These are phyloP conservation scores for Uropsilus gracilis DNA, from an alignment of 2,113 vertebrate genomes.

Conservation along the genomic window DNA sequence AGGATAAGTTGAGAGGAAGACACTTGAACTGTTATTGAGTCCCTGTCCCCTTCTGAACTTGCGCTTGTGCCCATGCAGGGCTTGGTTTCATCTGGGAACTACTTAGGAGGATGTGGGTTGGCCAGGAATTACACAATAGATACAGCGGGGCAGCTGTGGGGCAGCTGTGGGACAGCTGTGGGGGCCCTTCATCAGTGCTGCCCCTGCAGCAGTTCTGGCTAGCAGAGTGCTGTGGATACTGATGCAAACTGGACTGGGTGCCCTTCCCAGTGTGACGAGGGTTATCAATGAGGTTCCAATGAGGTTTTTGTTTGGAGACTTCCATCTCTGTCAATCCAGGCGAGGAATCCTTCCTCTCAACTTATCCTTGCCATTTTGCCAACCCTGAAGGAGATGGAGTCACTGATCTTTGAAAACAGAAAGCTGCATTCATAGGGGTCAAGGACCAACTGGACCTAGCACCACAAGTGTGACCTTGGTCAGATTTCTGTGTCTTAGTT, in stretches of 20 bases:
- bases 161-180: too few species aligned
- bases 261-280: background rate
- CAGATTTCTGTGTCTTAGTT: constrained; percentile 10
- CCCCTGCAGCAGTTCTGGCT: background rate
- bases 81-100: background rate
- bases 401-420: background rate
- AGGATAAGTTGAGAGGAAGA: background rate
- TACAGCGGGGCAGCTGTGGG: background rate
- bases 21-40: background rate
- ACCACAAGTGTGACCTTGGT: background rate
- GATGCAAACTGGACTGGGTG: background rate
- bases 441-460: background rate
- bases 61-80: background rate
- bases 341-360: too few species aligned
- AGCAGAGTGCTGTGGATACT: background rate
- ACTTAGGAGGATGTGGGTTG: background rate
- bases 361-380: too few species aligned
- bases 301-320: background rate
- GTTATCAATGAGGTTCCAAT: background rate
- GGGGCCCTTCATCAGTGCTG: background rate
- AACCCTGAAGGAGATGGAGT: background rate
- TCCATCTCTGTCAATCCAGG: background rate
- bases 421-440: background rate
- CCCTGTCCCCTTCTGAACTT: background rate
- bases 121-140: background rate